These are phyloP conservation scores for Scelioninae gen. 1 DNA, from an alignment of 2,888 invertebrate genomes.

Conservation along the genomic window DNA sequence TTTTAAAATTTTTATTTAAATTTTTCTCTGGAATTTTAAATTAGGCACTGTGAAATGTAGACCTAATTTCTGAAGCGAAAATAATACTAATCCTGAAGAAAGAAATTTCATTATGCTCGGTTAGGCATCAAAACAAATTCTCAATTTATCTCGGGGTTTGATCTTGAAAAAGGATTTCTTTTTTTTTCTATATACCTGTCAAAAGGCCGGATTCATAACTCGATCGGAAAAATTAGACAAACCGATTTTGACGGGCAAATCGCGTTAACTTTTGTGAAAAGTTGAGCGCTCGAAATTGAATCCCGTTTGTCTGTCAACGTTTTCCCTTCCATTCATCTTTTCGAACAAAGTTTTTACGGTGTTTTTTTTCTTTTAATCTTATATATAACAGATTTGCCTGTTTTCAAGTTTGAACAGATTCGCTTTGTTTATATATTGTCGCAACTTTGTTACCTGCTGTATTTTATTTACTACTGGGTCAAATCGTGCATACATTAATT, in stretches of 20 bases:
- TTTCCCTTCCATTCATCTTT: not conserved
- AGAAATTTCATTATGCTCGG: constrained; percentile 34
- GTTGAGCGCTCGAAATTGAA: constrained; percentile 35
- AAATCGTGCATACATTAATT: constrained; percentile 41
- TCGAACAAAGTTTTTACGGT: not conserved
- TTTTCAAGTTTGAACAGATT: not conserved
- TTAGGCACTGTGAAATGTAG: not conserved
- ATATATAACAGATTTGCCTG: not conserved
- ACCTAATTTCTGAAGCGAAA: not conserved
- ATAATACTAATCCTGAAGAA: constrained; percentile 6
- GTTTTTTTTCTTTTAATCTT: constrained; percentile 3
- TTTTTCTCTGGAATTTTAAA: too few species aligned
- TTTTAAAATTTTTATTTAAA: too few species aligned
- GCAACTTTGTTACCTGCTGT: not conserved
- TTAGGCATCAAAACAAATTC: constrained; percentile 47
- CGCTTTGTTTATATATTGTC: not conserved
- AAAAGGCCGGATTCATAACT: constrained; percentile 48
- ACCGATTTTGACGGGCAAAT: constrained; percentile 61
- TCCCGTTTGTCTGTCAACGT: constrained; percentile 11
- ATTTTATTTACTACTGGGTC: constrained; percentile 27
- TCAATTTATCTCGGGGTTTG: constrained; percentile 52
- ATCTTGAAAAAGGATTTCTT: constrained; percentile 55
- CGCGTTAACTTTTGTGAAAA: constrained; percentile 60
- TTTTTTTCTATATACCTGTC: constrained; percentile 38
- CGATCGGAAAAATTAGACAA: constrained; percentile 59